Evolutionary conservation across 2,113 vertebrate genomes (phyloP), one percentile per base, ranked within the genome.

Genomic region (Polypterus senegalus): DNA sequence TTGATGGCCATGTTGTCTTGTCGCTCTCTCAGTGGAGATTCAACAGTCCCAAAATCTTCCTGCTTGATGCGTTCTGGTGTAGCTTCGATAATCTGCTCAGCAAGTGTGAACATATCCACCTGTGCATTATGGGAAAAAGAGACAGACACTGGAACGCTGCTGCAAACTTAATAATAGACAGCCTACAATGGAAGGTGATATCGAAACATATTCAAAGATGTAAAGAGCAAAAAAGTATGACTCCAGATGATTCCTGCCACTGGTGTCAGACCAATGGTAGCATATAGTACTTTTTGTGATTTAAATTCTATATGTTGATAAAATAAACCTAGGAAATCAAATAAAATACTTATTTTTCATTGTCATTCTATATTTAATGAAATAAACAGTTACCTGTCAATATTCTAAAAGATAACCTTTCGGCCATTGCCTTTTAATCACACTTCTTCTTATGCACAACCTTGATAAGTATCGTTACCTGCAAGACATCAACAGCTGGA

Each of bases 61-160:
- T 77, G 86, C 72, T 94, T 94, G 74, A 93, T 94, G 64, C 87
- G 81, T 46, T 93, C 92, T 0, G 92, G 92, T 0, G 92, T 93
- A n/a, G 91, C 92, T 70, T 94, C 89, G 0, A 94, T 88, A 74
- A 94, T 93, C 68, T 94, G 90, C 73, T 91, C 89, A 4, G 92
- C 91, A 65, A 94, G 79, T 0, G 88, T 86, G 10, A 90, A 83
- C 88, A 94, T 89, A 77, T 94, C 92, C 53, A 93, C 91, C 92
- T 94, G 74, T 61, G 64, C 59, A 49, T 59, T 59, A 27, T 53
- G 55, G 63, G 52, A 63, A 47, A 46, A 54, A n/a, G 45, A 49
- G 8, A 49, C 49, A 3, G 47, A 9, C n/a, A 8, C 7, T 1
- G 3, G 6, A 10, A 55, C 54, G 54, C 57, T 59, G 11, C 49